phyloP scores from a whole-genome alignment of 2,888 invertebrate genomes.

The Drosophila testacea region DNA sequence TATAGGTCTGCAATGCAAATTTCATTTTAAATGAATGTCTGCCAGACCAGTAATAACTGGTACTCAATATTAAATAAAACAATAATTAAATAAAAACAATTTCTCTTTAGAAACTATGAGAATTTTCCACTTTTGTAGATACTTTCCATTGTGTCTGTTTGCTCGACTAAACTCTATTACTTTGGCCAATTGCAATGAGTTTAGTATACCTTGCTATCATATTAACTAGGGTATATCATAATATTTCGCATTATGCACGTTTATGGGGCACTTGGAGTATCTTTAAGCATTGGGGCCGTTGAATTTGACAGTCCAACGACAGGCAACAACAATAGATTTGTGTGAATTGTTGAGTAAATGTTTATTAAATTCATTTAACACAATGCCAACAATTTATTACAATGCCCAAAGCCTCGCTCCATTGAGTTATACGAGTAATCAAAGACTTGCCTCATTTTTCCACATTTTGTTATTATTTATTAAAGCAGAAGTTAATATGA shows the following conservation, averaged over 20 bases:
- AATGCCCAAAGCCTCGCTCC: constrained; percentile 15
- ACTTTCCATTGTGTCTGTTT: too few species aligned
- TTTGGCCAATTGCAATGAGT: background rate
- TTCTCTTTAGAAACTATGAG: background rate
- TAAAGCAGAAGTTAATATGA: constrained; percentile 3
- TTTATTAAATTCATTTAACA: constrained; percentile 42
- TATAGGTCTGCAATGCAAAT: background rate
- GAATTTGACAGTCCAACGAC: constrained; percentile 11
- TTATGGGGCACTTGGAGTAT: background rate
- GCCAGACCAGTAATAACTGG: constrained; percentile 9
- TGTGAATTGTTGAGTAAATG: constrained; percentile 38
- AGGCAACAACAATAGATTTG: background rate
- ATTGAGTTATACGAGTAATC: constrained; percentile 11
- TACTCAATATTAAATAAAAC: background rate
- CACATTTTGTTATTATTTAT: background rate
- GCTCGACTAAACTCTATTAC: too few species aligned
- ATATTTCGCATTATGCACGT: background rate
- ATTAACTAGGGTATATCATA: background rate
- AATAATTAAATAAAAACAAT: background rate
- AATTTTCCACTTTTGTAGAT: background rate
- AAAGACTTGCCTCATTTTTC: constrained; percentile 8
- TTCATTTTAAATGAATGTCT: background rate
- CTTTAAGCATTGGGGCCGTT: background rate
- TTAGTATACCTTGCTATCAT: background rate
- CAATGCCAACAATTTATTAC: constrained; percentile 14